Base-by-base conservation (phyloP, 2,888 invertebrate species). In the Leucophenga maculata region DNA sequence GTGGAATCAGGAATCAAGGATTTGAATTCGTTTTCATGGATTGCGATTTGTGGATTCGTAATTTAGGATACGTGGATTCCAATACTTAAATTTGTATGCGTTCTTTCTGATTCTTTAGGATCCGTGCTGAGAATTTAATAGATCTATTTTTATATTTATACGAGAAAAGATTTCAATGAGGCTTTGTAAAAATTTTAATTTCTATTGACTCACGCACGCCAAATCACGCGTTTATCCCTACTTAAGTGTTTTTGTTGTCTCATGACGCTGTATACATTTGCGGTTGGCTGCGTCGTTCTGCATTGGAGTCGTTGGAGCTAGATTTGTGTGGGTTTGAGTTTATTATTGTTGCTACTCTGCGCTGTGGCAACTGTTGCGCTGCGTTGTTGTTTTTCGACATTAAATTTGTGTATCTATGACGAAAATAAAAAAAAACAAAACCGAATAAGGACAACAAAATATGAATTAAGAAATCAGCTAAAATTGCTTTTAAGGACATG, bases 321-420 rank as follows among this genome's bases (percentile, higher is more conserved):
- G 16, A n/a, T 60, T 16, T 32, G 8, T 67, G 44, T 62, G 54
- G 52, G 32, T 71, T 0, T 55, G 69, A 79, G 67, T 69, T 69
- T 64, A 54, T 64, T 69, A 75, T 74, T 73, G 77, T 71, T 74
- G 68, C 57, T 69, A 62, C 67, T 70, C 46, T 46, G 13, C 18
- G 39, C n/a, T 62, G 60, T 16, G 32, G 20, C 18, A 62, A 62
- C 60, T 62, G 60, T 62, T 62, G 60, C 60, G 39, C 60, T 13
- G 13, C n/a, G 20, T 18, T n/a, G 20, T 18, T 44, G 6, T 18
- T 44, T 39, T 62, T 44, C 11, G 39, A 44, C 31, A 20, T 44
- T 62, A 31, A 18, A 18, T 39, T 13, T 44, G 18, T 62, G 16
- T 44, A 62, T 39, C 60, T 44, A 44, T 18, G 11, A 62, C 60